Percentiles rank a stretch among this genome's conserved stretches.
phyloP scores from a whole-genome alignment of 2,888 invertebrate genomes.

The Empis livida region DNA sequence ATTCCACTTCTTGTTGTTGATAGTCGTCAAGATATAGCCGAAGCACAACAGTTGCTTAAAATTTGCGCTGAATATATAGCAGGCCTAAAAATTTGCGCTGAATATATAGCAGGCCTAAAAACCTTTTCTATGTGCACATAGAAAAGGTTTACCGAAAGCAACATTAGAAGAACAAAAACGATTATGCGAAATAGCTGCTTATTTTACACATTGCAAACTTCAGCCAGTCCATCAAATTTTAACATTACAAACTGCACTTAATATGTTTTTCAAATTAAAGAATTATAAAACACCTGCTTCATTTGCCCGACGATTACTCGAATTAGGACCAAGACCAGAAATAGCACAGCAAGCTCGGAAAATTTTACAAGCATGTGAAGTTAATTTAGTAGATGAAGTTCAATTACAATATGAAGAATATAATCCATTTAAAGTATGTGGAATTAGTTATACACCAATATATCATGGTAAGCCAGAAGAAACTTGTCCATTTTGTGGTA shows the following conservation, averaged over 20 bases:
- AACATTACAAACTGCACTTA: conserved; percentile 86
- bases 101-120: conserved; percentile 82
- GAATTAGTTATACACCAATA: conserved; percentile 81
- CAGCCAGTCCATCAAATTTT: conserved; percentile 95
- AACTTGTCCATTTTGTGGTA: conserved; percentile 83
- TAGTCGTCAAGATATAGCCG: conserved; percentile 77
- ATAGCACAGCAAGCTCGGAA: conserved; percentile 88
- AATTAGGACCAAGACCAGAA: conserved; percentile 88
- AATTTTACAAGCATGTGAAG: conserved; percentile 86
- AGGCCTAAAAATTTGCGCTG: conserved; percentile 87
- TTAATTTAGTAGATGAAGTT: conserved; percentile 78
- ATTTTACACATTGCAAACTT: conserved; percentile 95
- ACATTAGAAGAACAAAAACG: conserved; percentile 80
- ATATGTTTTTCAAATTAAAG: conserved; percentile 94
- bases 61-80: conserved; percentile 89
- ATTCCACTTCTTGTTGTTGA: conserved; percentile 87
- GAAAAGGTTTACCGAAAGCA: conserved; percentile 77
- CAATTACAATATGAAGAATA: conserved; percentile 89
- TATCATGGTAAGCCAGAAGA: conserved; percentile 91
- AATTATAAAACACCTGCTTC: conserved; percentile 92
- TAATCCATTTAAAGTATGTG: conserved; percentile 94
- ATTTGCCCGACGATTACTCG: conserved; percentile 83
- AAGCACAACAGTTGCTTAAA: conserved; percentile 81
- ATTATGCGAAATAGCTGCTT: conserved; percentile 94
- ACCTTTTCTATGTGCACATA: no score